Base-by-base conservation (phyloP, 2,888 invertebrate species). In the Osmoderma eremita region DNA sequence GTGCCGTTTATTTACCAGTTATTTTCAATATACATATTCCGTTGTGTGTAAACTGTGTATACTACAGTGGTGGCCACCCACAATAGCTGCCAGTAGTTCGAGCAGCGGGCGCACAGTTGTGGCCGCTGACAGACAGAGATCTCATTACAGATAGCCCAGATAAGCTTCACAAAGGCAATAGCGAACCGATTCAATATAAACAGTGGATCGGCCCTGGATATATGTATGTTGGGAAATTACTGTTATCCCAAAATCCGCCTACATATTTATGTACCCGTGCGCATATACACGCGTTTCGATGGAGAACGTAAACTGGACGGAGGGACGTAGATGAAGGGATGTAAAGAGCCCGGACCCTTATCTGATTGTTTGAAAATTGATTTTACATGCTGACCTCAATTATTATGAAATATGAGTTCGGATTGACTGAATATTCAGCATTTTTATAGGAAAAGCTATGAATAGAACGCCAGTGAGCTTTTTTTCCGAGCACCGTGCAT, bases 111-210 rank as follows among this genome's bases (percentile, higher is more conserved):
- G 51, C 56, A 68, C 64, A 74, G 75, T 75, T 75, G 75, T 71
- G 75, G 74, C 72, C 74, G 75, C 69, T 74, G 74, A 75, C 75
- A 75, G 75, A 75, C 75, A 79, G 77, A 82, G 82, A 82, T 82
- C 81, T 82, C 82, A 82, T 82, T 82, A 82, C 81, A 82, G 82
- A 82, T 82, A 79, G 77, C 74, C 74, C 76, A 75, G 82, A 82
- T 82, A 82, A 82, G 80, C 81, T 76, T 68, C 79, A 80, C 81
- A 82, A 82, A 81, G 80, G 80, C 80, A 80, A 81, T 81, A 80
- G 65, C 80, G 71, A 58, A 70, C 70, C 79, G 80, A 80, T 81
- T 81, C 81, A 79, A 81, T 81, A 81, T 81, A 81, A 79, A 81
- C 79, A 76, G 79, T 63, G 79, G 76, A 79, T 78, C 75, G 78